Conservation (phyloP, 2,888 invertebrate species). For the Aspidiotus rigidus region DNA sequence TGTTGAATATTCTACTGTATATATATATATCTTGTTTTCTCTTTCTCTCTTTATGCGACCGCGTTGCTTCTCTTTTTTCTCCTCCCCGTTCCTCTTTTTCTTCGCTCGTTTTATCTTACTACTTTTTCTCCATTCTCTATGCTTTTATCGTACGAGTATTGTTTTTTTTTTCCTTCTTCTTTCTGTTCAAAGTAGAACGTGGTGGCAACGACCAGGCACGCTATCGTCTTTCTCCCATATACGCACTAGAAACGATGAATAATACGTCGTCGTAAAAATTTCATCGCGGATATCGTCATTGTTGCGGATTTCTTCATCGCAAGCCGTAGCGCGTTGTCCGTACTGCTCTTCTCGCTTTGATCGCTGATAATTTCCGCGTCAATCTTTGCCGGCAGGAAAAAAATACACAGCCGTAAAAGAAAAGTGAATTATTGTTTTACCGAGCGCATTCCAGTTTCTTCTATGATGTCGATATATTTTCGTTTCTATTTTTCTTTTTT, state of each 20-base stretch:
- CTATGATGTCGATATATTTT: too few relatives aligned
- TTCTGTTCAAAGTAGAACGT: too few relatives aligned
- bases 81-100: not conserved
- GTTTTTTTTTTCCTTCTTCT: constrained; percentile 2
- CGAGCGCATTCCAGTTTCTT: not conserved
- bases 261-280: constrained; percentile 2
- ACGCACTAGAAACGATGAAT: not conserved
- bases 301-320: not conserved
- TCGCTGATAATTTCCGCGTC: constrained; percentile 1
- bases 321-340: not conserved
- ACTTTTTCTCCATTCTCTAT: too few relatives aligned
- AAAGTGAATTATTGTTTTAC: not conserved
- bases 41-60: not conserved
- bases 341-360: not conserved
- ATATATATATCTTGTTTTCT: not conserved
- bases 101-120: not conserved
- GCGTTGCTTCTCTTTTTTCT: not conserved
- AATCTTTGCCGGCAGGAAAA: not conserved
- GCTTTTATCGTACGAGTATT: not conserved
- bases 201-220: too few relatives aligned
- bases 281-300: constrained; percentile 3
- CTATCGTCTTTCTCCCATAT: too few relatives aligned
- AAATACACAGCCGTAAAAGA: not conserved
- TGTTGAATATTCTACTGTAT: not conserved
- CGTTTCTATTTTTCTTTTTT: too few relatives aligned